A percentile compares a stretch with the other conserved stretches of the same genome.
Conservation (phyloP, 2,888 invertebrate species). For the Ceriagrion tenellum region DNA sequence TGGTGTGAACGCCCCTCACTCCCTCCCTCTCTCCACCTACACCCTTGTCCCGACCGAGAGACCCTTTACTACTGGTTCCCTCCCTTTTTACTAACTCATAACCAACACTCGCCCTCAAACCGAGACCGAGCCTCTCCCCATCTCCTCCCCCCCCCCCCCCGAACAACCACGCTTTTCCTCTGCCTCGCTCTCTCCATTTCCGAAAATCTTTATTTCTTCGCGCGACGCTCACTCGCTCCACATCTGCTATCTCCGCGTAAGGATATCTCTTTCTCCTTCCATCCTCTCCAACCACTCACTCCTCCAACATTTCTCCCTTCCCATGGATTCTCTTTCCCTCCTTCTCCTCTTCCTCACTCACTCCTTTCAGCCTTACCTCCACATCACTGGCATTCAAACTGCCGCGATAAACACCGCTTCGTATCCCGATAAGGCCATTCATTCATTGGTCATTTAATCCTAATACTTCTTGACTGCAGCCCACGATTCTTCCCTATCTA, state of each 20-base stretch:
- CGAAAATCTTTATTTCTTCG: neutral
- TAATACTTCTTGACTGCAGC: too few species aligned
- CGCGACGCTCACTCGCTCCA: neutral
- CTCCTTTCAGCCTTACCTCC: too few species aligned
- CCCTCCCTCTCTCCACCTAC: neutral
- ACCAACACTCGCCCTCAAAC: neutral
- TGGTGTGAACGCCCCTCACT: neutral
- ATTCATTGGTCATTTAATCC: too few species aligned
- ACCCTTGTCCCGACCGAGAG: neutral
- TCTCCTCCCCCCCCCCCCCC: too few species aligned
- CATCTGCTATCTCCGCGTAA: slow-evolving; percentile 38
- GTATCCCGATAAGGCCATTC: too few species aligned
- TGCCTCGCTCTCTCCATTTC: neutral
- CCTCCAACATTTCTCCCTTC: neutral
- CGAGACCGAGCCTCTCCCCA: neutral
- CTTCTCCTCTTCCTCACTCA: too few species aligned
- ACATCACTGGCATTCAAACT: too few species aligned
- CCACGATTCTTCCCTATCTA: too few species aligned
- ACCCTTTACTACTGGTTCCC: neutral
- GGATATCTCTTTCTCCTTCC: too few species aligned
- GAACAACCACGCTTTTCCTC: neutral
- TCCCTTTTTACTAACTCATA: neutral
- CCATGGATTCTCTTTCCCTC: too few species aligned
- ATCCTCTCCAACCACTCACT: too few species aligned
- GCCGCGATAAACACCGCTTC: too few species aligned